These are phyloP conservation scores for Auanema sp. DNA, from an alignment of 2,888 invertebrate genomes.

Conservation along the genomic window DNA sequence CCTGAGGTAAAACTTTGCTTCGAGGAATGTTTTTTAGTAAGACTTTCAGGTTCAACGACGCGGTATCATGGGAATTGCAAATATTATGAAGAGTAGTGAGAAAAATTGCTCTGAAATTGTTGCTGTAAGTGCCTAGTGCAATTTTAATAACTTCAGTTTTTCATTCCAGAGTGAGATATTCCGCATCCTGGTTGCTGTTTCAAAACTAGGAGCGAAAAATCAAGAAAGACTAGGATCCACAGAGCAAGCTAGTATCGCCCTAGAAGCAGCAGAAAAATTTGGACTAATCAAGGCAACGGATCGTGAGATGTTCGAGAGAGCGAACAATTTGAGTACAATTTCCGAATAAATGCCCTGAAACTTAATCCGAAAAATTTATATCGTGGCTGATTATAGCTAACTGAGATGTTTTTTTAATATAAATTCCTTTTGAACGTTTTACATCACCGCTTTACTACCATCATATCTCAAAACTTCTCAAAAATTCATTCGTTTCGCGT, in stretches of 20 bases:
- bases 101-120: constrained; percentile 58
- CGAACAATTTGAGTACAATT: constrained; percentile 42
- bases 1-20: constrained; percentile 47
- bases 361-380: too few relatives aligned
- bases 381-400: too few relatives aligned
- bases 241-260: constrained; percentile 51
- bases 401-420: too few relatives aligned
- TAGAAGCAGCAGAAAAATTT: constrained; percentile 56
- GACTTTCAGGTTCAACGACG: constrained; percentile 46
- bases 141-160: constrained; percentile 1
- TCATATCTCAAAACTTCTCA: too few relatives aligned
- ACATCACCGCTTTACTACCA: too few relatives aligned
- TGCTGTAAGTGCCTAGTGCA: constrained; percentile 37
- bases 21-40: not conserved
- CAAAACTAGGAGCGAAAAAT: constrained; percentile 53
- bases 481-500: too few relatives aligned
- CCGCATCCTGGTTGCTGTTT: constrained; percentile 60
- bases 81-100: constrained; percentile 55
- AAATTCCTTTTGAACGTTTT: too few relatives aligned
- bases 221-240: constrained; percentile 45
- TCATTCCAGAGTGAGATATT: constrained; percentile 55
- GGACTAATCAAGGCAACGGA: constrained; percentile 60
- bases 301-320: constrained; percentile 57
- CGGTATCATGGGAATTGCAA: constrained; percentile 58
- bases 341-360: constrained; percentile 32